Conservation (phyloP, 1,140 invertebrate species). For the Drosophila equinoxialis region DNA sequence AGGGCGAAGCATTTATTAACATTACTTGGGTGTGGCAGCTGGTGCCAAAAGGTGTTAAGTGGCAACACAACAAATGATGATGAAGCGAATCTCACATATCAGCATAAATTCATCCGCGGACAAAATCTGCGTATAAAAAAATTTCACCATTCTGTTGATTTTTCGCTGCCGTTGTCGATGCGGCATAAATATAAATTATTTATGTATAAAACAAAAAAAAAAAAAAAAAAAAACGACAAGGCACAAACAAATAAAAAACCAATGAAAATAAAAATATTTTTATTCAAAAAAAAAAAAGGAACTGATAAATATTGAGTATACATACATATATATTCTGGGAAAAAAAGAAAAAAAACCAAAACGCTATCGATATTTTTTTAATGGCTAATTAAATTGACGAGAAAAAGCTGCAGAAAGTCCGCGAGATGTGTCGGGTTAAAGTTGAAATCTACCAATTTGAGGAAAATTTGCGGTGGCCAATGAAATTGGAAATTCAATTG, state of each 20-base stretch:
- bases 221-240: slow-evolving; percentile 10
- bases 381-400: slow-evolving; percentile 75
- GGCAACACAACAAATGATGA: slow-evolving; percentile 70
- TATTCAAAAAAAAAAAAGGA: slow-evolving; percentile 40
- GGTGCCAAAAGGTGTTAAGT: slow-evolving; percentile 67
- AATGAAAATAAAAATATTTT: slow-evolving; percentile 12
- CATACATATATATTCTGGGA: slow-evolving; percentile 28
- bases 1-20: slow-evolving; percentile 65
- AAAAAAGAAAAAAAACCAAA: background rate
- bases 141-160: slow-evolving; percentile 30
- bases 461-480: slow-evolving; percentile 57
- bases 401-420: slow-evolving; percentile 19
- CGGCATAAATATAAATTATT: slow-evolving; percentile 58
- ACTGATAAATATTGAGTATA: slow-evolving; percentile 14
- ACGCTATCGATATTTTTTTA: slow-evolving; percentile 41
- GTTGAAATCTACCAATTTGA: slow-evolving; percentile 52
- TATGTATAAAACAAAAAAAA: slow-evolving; percentile 21
- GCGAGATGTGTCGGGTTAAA: slow-evolving; percentile 29
- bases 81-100: slow-evolving; percentile 67
- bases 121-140: slow-evolving; percentile 67
- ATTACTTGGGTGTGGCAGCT: slow-evolving; percentile 58
- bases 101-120: slow-evolving; percentile 57
- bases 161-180: slow-evolving; percentile 54
- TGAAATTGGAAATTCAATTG: slow-evolving; percentile 71
- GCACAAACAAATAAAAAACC: background rate